Evolutionary conservation across 2,113 vertebrate genomes (phyloP), one percentile per base, ranked within the genome.

Genomic region (Hypocryptadius cinnamomeus): DNA sequence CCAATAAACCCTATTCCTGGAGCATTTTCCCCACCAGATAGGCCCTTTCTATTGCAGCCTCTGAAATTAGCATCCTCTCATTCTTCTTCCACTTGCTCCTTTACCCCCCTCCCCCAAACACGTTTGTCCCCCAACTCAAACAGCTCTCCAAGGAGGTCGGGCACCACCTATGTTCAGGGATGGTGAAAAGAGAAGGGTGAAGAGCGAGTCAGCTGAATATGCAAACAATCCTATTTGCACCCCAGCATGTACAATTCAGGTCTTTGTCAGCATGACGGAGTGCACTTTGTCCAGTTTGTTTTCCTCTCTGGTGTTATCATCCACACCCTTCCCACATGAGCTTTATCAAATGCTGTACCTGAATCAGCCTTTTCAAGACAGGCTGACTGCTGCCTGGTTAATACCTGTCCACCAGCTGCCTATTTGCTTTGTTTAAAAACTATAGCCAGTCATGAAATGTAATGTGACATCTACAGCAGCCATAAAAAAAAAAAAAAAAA

Each of bases 221-320:
- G 85, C 89, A 94, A 87, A 79, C 72, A 79, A 79, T 64, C 66
- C 74, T 57, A 15, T 94, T 76, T 80, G 56, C 84, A 78, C 86
- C 70, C 35, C 47, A 33, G 85, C 59, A 30, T 22, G 68, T 74
- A 65, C 40, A 66, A 65, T 31, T 51, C 44, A n/a, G 48, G 61
- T 66, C 91, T 94, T 90, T 94, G 94, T 86, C 85, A 89, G 59
- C 60, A 13, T 56, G 87, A 91, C 44, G 66, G 89, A 91, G 64
- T 64, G 57, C 3, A 2, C 61, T 72, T 70, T 2, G 2, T 60
- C 63, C 61, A 48, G 79, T 82, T 70, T 91, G 85, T 80, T 82
- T 85, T 59, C 59, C 74, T 68, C 44, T 69, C 65, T n/a, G 44
- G 6, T 27, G 17, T 91, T 85, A 74, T 35, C 47, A 66, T n/a